Evolutionary conservation across 2,888 invertebrate species (phyloP), one percentile per base, ranked within the genome.

Genomic region (Diploptera punctata): DNA sequence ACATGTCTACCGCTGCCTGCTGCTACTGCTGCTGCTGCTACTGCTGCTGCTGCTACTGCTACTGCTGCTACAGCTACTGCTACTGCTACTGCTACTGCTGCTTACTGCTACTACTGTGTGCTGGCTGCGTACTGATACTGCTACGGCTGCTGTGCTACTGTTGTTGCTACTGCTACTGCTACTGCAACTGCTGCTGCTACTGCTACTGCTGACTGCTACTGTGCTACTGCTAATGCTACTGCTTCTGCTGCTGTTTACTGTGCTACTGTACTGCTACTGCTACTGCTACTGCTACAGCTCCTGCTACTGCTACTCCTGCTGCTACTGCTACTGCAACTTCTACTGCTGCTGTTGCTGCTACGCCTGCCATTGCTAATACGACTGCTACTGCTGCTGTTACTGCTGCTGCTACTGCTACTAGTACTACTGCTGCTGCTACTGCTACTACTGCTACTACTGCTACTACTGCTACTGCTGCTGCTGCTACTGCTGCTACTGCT

Each of bases 391-490:
- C n/a, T n/a, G n/a, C n/a, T n/a, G n/a, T n/a, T n/a, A n/a, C n/a
- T n/a, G n/a, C n/a, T n/a, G n/a, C n/a, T n/a, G n/a, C n/a, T n/a
- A n/a, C n/a, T n/a, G n/a, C n/a, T n/a, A n/a, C n/a, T n/a, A n/a
- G n/a, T n/a, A n/a, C n/a, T n/a, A n/a, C n/a, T n/a, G n/a, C n/a
- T 57, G 21, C 19, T 57, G 21, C 19, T 57, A 57, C 19, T 57
- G 21, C 19, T 57, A 57, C 19, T 57, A 13, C 19, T 57, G 21
- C 19, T 57, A 13, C 19, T 57, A 57, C 19, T 57, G 21, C 19
- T 57, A 57, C 19, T 57, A 57, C 19, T 57, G 21, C 19, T 57
- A 57, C 19, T 57, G n/a, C 19, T 57, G 21, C 19, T 57, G n/a
- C 19, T 57, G 21, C 19, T 57, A 57, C 19, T 57, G 10, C 19